Base-by-base conservation (phyloP, 2,113 vertebrate genomes). In the Electrona antarctica region DNA sequence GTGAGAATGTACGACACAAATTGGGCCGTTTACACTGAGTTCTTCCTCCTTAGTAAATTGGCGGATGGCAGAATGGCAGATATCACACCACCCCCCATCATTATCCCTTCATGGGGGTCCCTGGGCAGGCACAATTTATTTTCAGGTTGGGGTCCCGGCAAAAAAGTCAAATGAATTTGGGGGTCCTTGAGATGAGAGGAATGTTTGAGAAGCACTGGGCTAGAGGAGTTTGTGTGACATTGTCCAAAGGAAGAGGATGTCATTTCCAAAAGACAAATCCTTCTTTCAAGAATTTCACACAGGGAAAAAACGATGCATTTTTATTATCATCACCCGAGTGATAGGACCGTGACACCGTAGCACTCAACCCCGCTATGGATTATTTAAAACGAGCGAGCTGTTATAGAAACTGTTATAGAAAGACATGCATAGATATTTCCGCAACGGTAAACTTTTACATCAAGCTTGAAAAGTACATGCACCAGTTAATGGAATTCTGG, bases 401-500 rank as follows among this genome's bases (percentile, higher is more conserved):
- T 21, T 21, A 21, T 21, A 21, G 67, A 87, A 75, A 21, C 60
- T 49, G 11, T 79, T 55, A 33, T 46, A 69, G 51, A 75, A 71
- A 77, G 33, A 56, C 56, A 71, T 77, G 51, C 60, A 81, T 85
- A 21, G 21, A 21, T 21, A 72, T 82, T 83, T 81, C 49, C 59
- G 62, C 81, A 78, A 85, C 45, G 70, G 62, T 66, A 80, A 85
- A 88, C 76, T 82, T 87, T 80, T 54, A 62, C 61, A 72, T 71
- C 61, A 78, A 83, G 75, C 76, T 79, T 66, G 14, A 69, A 82
- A 73, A 71, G 71, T 67, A 82, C 80, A 86, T 65, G 78, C 69
- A 74, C 79, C 75, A 57, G 66, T 84, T 86, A 85, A 86, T 88
- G 78, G 83, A 83, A 85, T 88, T 84, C 74, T 77, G 62, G 76